A percentile compares a stretch with the other conserved stretches of the same genome.
These are phyloP conservation scores for Phodopus roborovskii DNA, from an alignment of 2,113 vertebrate genomes.

Conservation along the genomic window DNA sequence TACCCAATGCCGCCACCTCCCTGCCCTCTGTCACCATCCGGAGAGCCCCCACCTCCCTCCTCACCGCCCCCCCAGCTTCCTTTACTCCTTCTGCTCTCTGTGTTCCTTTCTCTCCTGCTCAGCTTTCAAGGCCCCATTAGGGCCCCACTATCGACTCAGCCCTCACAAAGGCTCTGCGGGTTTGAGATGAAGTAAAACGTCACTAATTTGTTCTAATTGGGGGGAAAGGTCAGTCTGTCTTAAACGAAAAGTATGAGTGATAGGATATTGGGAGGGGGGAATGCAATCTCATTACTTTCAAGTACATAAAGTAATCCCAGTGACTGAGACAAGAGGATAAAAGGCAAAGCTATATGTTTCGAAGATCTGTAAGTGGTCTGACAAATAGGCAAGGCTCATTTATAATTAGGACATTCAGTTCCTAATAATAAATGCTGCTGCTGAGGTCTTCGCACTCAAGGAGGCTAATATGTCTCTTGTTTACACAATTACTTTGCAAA, in stretches of 20 bases:
- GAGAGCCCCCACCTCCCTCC: neutral
- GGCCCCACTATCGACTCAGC: slow-evolving; percentile 40
- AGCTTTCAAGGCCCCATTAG: slow-evolving; percentile 66
- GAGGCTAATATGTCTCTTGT: slow-evolving; percentile 71
- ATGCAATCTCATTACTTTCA: slow-evolving; percentile 74
- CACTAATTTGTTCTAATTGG: slow-evolving; percentile 80
- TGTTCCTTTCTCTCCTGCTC: slow-evolving; percentile 62
- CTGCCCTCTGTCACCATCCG: slow-evolving; percentile 11
- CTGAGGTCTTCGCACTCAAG: slow-evolving; percentile 50
- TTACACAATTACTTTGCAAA: slow-evolving; percentile 58
- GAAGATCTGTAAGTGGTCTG: slow-evolving; percentile 64
- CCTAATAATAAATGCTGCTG: slow-evolving; percentile 49
- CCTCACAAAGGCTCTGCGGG: slow-evolving; percentile 65
- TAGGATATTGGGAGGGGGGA: slow-evolving; percentile 57
- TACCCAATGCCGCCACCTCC: neutral
- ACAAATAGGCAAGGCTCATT: slow-evolving; percentile 62
- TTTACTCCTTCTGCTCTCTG: slow-evolving; percentile 42
- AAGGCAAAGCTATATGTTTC: slow-evolving; percentile 68
- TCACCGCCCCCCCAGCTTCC: neutral
- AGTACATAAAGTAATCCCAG: slow-evolving; percentile 70
- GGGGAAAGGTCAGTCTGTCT: slow-evolving; percentile 73
- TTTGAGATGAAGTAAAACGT: slow-evolving; percentile 78
- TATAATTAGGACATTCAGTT: slow-evolving; percentile 72
- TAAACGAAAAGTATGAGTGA: slow-evolving; percentile 75
- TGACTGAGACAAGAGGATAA: slow-evolving; percentile 70